phyloP scores from a whole-genome alignment of 2,797 vertebrate genomes.

The Ispidina lecontei region DNA sequence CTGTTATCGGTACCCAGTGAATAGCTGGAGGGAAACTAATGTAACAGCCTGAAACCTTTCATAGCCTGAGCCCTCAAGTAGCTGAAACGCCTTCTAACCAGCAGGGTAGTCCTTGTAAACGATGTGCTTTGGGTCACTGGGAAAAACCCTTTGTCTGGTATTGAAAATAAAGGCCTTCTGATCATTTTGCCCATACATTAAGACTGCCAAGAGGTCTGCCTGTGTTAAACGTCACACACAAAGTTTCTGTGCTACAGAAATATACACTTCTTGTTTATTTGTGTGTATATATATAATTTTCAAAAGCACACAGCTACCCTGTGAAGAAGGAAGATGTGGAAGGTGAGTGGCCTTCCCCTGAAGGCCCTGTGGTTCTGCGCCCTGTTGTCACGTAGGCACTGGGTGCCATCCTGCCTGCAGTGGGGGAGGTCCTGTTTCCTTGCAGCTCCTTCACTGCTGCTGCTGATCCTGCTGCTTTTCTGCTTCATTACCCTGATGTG shows the following conservation, averaged over 20 bases:
- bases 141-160: neutral
- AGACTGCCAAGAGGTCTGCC: neutral
- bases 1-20: neutral
- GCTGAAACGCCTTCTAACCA: constrained; percentile 20
- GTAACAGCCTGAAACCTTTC: neutral
- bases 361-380: neutral
- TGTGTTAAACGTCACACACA: fast-evolving
- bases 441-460: neutral
- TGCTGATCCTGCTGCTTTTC: constrained; percentile 62
- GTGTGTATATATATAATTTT: neutral
- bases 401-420: constrained; percentile 11
- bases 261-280: too few relatives aligned
- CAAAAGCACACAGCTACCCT: neutral
- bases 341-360: neutral
- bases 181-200: neutral
- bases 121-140: neutral
- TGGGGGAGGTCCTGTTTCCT: neutral
- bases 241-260: neutral
- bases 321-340: neutral
- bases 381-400: neutral
- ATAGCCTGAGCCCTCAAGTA: neutral
- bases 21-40: neutral
- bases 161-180: neutral
- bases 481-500: constrained; percentile 65
- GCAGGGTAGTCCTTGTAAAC: neutral